Base-by-base conservation (phyloP, 2,113 vertebrate species). In the Delphinus delphis region DNA sequence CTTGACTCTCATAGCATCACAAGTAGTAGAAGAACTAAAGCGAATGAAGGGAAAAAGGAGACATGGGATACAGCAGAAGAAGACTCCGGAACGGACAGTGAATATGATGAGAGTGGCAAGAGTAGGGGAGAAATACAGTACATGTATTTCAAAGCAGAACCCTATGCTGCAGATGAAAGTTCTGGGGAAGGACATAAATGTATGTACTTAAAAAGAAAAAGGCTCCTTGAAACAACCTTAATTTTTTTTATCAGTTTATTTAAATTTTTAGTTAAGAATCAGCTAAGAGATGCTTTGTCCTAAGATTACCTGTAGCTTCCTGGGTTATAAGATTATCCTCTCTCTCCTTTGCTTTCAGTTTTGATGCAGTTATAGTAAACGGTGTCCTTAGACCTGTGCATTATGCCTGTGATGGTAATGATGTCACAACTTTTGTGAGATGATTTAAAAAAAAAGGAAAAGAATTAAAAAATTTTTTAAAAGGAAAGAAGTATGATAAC, bases 11-110 rank as follows among this genome's bases (percentile, higher is more conserved):
- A 99, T 97, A 99, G 99, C 96, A 99, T 99, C 98, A 99, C 99
- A 1, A 99, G 99, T 97, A 99, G 99, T 95, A 99, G 99, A n/a
- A 98, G 99, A 98, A 99, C 99, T 96, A 99, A 99, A 98, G 99
- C 99, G 68, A 99, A 99, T 0, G 99, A 99, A 98, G 99, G 99
- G 81, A 99, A 99, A 97, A 99, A 99, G 93, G 99, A 99, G 98
- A 99, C 99, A 0, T 99, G 99, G 99, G 99, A 99, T 96, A 99
- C 99, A 0, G 99, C 99, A 1, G 99, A 99, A 80, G 99, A 99
- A 98, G 99, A 99, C 98, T 99, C 99, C 10, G 99, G 99, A 76
- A 99, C 99, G 0, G 99, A 99, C 77, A 99, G 99, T 96, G 99
- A 99, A 98, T 99, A 99, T 0, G 99, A 99, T n/a, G 99, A 99